Base-by-base conservation (phyloP, 2,113 vertebrate genomes). In the Origma solitaria region DNA sequence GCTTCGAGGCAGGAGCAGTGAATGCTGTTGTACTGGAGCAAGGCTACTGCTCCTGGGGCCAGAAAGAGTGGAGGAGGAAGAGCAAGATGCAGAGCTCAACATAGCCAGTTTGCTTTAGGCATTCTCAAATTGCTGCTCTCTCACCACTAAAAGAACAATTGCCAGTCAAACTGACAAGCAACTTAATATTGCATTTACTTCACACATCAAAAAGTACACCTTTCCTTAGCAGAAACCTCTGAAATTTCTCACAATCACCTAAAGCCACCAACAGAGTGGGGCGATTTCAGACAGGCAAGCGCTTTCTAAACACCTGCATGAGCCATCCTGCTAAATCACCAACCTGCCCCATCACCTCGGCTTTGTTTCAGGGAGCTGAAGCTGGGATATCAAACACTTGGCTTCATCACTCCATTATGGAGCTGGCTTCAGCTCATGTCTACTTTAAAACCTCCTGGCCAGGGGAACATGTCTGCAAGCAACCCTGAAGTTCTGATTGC, bases 1-100 rank as follows among this genome's bases (percentile, higher is more conserved):
- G 40, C 60, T 72, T 69, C 1, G 1, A 88, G 11, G 27, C 30
- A 27, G 35, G 4, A 82, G 15, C 0, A 0, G 11, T 8, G 24
- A 92, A 49, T 37, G 24, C 28, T 62, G 5, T 10, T 77, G 28
- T 42, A 57, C 54, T 57, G 31, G 37, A 84, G 15, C 1, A 6
- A 81, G 16, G 15, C 24, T 54, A 27, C 33, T 56, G 37, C 20
- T 86, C n/a, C 37, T 5, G 1, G 49, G 11, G 19, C 37, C 31
- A 78, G 27, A 53, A 83, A 44, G 24, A 53, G 11, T 12, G 5
- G 13, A 86, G 30, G 35, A 82, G 15, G 27, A 92, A 75, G 27
- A 86, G 40, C 30, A 90, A 83, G 50, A 35, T 25, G 7, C 20
- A 61, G 69, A 89, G 5, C 33, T 70, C 64, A 65, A 24, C 8